Percentiles rank a stretch among this genome's conserved stretches.
phyloP scores from a whole-genome alignment of 1,140 invertebrate genomes.

The Hesperophylax magnus region DNA sequence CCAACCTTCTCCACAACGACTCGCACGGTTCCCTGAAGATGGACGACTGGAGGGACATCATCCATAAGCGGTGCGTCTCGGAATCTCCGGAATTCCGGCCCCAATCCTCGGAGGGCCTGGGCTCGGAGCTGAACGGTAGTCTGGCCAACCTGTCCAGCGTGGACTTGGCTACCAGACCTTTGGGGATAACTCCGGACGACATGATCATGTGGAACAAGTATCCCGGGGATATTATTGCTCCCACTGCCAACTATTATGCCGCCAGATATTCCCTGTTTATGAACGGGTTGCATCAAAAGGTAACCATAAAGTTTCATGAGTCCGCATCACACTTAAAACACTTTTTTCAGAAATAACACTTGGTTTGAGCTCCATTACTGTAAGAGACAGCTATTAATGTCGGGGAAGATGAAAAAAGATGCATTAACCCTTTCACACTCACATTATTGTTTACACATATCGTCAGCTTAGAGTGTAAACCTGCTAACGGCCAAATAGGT shows the following conservation, averaged over 20 bases:
- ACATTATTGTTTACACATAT: too few relatives aligned
- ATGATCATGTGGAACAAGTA: slow-evolving; percentile 47
- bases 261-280: slow-evolving; percentile 4
- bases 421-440: too few relatives aligned
- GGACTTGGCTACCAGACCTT: neutral
- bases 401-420: too few relatives aligned
- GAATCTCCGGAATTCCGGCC: neutral
- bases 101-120: neutral
- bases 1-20: neutral
- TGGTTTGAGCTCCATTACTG: too few relatives aligned
- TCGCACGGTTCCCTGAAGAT: neutral
- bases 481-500: too few relatives aligned
- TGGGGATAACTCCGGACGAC: slow-evolving; percentile 19
- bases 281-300: neutral
- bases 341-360: too few relatives aligned
- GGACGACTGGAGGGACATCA: slow-evolving; percentile 50
- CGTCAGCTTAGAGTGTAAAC: too few relatives aligned
- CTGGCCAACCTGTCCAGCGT: neutral
- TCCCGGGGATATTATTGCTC: slow-evolving; percentile 34
- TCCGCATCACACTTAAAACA: too few relatives aligned
- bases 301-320: too few relatives aligned
- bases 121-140: neutral
- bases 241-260: neutral
- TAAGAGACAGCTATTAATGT: too few relatives aligned
- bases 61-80: slow-evolving; percentile 37